Evolutionary conservation across 30 jellyfish, hydroid and myxozoan species (phyloP), one percentile per base, ranked within the genome.

Genomic region (Hydra vulgaris): DNA sequence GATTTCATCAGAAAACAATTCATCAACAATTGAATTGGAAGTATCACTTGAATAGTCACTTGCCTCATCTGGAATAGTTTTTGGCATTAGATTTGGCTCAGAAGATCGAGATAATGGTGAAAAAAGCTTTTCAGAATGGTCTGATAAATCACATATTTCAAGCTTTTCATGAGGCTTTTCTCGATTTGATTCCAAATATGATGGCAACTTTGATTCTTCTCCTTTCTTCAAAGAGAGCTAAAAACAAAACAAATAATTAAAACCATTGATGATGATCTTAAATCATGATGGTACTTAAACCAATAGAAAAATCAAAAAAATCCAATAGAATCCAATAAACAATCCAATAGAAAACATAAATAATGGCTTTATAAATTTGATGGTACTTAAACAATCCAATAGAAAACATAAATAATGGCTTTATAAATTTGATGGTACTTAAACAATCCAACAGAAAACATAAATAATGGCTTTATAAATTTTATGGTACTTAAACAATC

Each of bases 31-130:
- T 19, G 79, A 78, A 54, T 7, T 76, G 18, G 21, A 21, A 23
- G 79, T 24, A 1, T 54, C 54, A 23, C 70, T 61, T 15, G 79
- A 61, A 78, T 24, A 18, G 7, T 23, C 79, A 18, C 15, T n/a
- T 16, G 80, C 21, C 17, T 20, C 27, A 15, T 19, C 21, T 7
- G 18, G 23, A 0, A 40, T 74, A 0, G 1, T 0, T 0, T 5
- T 18, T 21, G 71, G 81, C 61, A 19, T 68, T 16, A 24, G 40
- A 53, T 81, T 78, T n/a, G 26, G 79, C 17, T 20, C 26, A 1
- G 26, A 74, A 17, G 27, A 80, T 61, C 79, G 15, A 8, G 85
- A 53, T 23, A 74, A 0, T 3, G 85, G 85, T 15, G 85, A 78
- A 61, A 78, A 78, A 4, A 78, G 54, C 52, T 53, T 78, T 52